Evolutionary conservation across 2,888 invertebrate species (phyloP), one percentile per base, ranked within the genome.

Genomic region (Coelogynopora nodosa): DNA sequence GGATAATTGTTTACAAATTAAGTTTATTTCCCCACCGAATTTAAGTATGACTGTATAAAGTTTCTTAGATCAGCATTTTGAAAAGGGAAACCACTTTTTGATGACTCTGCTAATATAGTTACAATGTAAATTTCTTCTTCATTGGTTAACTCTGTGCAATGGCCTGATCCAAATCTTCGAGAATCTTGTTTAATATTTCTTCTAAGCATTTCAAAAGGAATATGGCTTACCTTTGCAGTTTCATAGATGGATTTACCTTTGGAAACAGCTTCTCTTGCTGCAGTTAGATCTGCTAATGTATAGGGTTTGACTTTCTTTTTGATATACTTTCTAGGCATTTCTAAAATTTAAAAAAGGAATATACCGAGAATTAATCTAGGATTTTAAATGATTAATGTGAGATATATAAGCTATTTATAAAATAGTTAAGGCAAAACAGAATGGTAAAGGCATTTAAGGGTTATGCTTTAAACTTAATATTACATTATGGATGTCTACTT

Each of bases 1-100:
- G 74, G 74, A 74, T 74, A 74, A 74, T 74, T 74, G 74, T 74
- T 74, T 74, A 74, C 74, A 74, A 74, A 74, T 74, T n/a, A n/a
- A 49, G 49, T 49, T 49, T 49, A 5, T 49, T 49, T 49, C 49
- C 49, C 5, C 49, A 49, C 10, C 5, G 49, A 49, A 49, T 49
- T 49, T 18, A 49, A 49, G 49, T 49, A 49, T 49, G 49, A 49
- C 49, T 49, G 49, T 49, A 49, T 49, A 49, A 49, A 49, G 49
- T 18, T 49, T 49, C 49, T 49, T 49, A 49, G 49, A 49, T 49
- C 49, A 49, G 49, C 49, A 49, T 49, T 49, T 49, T 18, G 18
- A 49, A 49, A 49, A 49, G 49, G 49, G 18, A 49, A 49, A 49
- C 49, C 49, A 49, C 5, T 49, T 49, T 49, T 49, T 49, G 49